These are phyloP conservation scores for Spongilla lacustris DNA, from an alignment of 37 sponge, comb jelly and placozoan species.

Conservation along the genomic window DNA sequence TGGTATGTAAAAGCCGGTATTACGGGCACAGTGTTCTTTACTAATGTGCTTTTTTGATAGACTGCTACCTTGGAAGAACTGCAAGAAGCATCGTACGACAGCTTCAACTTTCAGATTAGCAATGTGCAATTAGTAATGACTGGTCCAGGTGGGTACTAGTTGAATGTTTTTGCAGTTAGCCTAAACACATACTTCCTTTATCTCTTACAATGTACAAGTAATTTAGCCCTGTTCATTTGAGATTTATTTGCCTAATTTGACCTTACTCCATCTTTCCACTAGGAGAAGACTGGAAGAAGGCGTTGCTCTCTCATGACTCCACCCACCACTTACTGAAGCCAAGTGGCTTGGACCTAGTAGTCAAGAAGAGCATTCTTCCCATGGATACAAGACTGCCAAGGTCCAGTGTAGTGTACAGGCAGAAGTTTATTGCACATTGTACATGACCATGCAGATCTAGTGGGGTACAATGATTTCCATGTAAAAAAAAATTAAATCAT, in stretches of 20 bases:
- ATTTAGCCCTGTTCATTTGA: background rate
- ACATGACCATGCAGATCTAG: too few species aligned
- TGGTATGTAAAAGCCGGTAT: too few species aligned
- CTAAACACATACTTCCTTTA: background rate
- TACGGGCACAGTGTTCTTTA: background rate
- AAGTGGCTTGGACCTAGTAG: slow-evolving; percentile 35
- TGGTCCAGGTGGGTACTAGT: background rate
- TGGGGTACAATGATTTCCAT: too few species aligned
- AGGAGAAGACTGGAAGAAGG: slow-evolving; percentile 59
- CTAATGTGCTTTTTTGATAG: background rate
- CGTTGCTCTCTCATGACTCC: background rate
- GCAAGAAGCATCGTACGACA: slow-evolving; percentile 76
- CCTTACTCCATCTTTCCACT: background rate
- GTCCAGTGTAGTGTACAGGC: slow-evolving; percentile 2
- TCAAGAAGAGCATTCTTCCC: slow-evolving; percentile 79
- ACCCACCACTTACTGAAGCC: slow-evolving; percentile 67
- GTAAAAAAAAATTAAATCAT: too few species aligned
- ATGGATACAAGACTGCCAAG: slow-evolving; percentile 72
- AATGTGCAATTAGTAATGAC: slow-evolving; percentile 53
- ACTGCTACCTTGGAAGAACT: slow-evolving; percentile 62
- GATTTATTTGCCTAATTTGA: background rate
- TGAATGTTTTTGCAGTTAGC: background rate
- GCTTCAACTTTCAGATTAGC: slow-evolving; percentile 61
- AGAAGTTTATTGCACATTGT: slow-evolving; percentile 9
- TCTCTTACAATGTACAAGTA: too few species aligned